phyloP scores from a whole-genome alignment of 2,113 vertebrate genomes.

The Oryzias woworae region DNA sequence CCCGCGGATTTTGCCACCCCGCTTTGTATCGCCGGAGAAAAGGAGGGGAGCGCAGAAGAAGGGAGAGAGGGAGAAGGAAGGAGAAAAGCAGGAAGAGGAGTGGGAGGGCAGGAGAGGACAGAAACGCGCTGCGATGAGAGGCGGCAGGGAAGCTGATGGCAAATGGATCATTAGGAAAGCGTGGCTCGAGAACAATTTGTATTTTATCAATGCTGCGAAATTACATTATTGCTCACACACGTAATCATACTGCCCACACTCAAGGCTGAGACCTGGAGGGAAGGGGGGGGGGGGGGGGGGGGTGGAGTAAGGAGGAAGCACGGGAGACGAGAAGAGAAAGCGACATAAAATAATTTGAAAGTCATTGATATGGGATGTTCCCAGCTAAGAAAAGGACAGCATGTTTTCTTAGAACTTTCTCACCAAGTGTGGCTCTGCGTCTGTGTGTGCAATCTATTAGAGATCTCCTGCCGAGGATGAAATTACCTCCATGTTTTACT shows the following conservation, averaged over 20 bases:
- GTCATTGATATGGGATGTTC: conserved; percentile 76
- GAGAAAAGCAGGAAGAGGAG: background rate
- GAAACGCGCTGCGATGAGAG: conserved; percentile 74
- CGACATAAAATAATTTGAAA: conserved; percentile 95
- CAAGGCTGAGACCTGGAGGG: conserved; percentile 70
- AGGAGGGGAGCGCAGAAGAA: conserved; percentile 84
- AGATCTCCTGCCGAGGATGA: conserved; percentile 95
- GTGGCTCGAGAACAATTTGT: conserved; percentile 99
- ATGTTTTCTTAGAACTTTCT: conserved; percentile 82
- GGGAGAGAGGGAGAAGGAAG: conserved; percentile 12
- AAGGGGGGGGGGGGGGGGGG: conserved; percentile 17
- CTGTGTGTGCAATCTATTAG: conserved; percentile 68
- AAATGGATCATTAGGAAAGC: conserved; percentile 99
- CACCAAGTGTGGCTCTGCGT: conserved; percentile 12
- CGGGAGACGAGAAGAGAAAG: conserved; percentile 74
- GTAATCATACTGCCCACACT: conserved; percentile 99
- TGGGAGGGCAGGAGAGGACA: conserved; percentile 16
- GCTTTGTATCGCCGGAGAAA: conserved; percentile 85
- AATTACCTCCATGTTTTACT: conserved; percentile 99
- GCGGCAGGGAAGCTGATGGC: conserved; percentile 93
- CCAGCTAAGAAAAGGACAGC: conserved; percentile 64
- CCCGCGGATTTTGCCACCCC: conserved; percentile 92
- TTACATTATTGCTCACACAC: conserved; percentile 97
- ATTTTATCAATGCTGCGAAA: conserved; percentile 99
- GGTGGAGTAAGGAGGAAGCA: conserved; percentile 25